Evolutionary conservation across 2,797 vertebrate genomes (phyloP), one percentile per base, ranked within the genome.

Genomic region (Leptatherina wallacei): DNA sequence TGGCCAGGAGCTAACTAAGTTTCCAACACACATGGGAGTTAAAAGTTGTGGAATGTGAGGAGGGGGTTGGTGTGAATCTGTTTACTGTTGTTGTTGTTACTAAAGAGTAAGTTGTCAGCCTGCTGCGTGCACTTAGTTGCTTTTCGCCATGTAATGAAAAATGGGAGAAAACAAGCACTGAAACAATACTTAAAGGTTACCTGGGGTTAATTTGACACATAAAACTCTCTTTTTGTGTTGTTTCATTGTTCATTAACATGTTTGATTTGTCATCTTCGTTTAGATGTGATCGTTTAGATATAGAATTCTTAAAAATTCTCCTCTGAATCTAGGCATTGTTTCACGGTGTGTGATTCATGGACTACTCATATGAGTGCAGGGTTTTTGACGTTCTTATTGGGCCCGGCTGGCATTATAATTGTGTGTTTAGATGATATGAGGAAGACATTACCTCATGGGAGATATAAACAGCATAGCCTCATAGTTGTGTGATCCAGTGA

Each of bases 381-480:
- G 58, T 77, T 61, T 71, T 30, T 71, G 63, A 69, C 12, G 40
- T 84, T 78, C 69, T 78, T 68, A 42, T 71, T 80, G 84, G 76
- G 78, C 82, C 73, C 40, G 22, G 73, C 73, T 83, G 81, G 69
- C 66, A 86, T 90, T 77, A 86, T 92, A 89, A 90, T 85, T 90
- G 82, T 92, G 92, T 89, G 91, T 93, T 92, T 91, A 84, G 82
- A 85, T 90, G 83, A 92, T 91, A 86, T 92, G 90, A 90, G 88
- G 88, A 87, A 91, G 82, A 47, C 84, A 79, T 92, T 91, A 93
- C 86, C 84, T 93, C 94, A 94, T 90, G 82, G 83, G 83, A 92
- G 91, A 89, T 85, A 91, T 92, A 92, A 92, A 91, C 89, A 91
- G 85, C 85, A 82, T 72, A 88, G 78, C 79, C 78, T 91, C 88